Conservation (phyloP, 2,113 vertebrate genomes). For the Hiodon alosoides region DNA sequence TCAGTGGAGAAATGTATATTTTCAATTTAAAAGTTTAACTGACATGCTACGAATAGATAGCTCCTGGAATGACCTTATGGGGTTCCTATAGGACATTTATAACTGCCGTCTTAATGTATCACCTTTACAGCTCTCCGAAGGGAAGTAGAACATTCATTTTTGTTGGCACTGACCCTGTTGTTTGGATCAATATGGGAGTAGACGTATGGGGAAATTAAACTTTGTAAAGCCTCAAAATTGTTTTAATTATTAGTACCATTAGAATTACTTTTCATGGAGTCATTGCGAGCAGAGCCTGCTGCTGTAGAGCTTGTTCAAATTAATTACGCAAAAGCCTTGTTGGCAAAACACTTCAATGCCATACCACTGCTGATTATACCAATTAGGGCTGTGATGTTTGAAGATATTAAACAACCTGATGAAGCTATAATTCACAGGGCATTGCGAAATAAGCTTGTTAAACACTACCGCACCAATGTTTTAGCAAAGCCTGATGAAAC, state of each 20-base stretch:
- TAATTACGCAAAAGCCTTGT: constrained; percentile 1
- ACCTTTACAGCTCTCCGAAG: constrained; percentile 42
- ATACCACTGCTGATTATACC: not conserved
- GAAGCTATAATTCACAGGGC: not conserved
- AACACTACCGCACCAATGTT: not conserved
- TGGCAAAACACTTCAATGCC: not conserved
- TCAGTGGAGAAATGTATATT: constrained; percentile 50
- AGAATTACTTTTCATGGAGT: constrained; percentile 1
- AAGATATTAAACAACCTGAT: not conserved
- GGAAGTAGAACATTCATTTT: constrained; percentile 25
- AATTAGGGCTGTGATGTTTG: not conserved
- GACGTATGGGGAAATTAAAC: constrained; percentile 20
- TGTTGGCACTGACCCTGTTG: constrained; percentile 29
- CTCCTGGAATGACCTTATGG: constrained; percentile 44
- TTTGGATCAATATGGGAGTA: constrained; percentile 34
- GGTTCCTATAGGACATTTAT: constrained; percentile 44
- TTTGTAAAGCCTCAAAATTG: constrained; percentile 6
- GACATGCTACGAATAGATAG: constrained; percentile 53
- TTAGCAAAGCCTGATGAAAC: not conserved
- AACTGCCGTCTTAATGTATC: constrained; percentile 49
- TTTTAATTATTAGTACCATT: constrained; percentile 11
- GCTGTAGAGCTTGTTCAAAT: constrained; percentile 1
- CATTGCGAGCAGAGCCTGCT: not conserved
- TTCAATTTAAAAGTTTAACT: constrained; percentile 48
- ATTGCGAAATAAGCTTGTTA: not conserved